Evolutionary conservation across 2,888 invertebrate genomes (phyloP), one percentile per base, ranked within the genome.

Genomic region (Rotaria magnacalcarata): DNA sequence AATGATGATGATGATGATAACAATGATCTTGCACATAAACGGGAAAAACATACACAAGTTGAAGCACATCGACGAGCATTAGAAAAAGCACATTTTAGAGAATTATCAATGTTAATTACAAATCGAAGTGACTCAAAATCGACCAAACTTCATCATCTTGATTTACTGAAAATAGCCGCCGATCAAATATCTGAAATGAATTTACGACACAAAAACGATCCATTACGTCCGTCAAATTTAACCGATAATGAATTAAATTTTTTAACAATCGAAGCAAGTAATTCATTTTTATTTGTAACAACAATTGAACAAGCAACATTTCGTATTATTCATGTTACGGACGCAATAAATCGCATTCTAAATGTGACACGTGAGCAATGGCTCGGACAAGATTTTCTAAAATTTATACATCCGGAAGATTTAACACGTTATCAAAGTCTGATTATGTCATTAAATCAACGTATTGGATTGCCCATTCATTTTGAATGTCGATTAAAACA

Each of bases 21-120:
- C 24, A 47, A 24, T 47, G 47, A 80, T 47, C 43, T 80, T 80
- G 43, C n/a, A 80, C 80, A 47, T 47, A 80, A 80, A 80, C 80
- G 80, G 24, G 47, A 80, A 80, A 80, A 80, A 80, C 80, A 80
- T 47, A 80, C 80, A n/a, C 80, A 43, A 80, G 80, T 80, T 47
- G 80, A 80, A 47, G 47, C 43, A 24, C 80, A 80, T 47, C 80
- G 80, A n/a, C 80, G 80, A 47, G 47, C 43, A 14, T 80, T 80
- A 80, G 80, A 80, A 80, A 80, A 80, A 47, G 43, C 80, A 47
- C 80, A 80, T 47, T 80, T 80, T 47, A 14, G 47, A 21, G 80
- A 80, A 80, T n/a, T 80, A 11, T 80, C 80, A n/a, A 80, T n/a
- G 10, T 80, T 80, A 47, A 47, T 80, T 47, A 2, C 24, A 8